These are phyloP conservation scores for Gymnodraco acuticeps DNA, from an alignment of 2,797 vertebrate genomes.

Conservation along the genomic window DNA sequence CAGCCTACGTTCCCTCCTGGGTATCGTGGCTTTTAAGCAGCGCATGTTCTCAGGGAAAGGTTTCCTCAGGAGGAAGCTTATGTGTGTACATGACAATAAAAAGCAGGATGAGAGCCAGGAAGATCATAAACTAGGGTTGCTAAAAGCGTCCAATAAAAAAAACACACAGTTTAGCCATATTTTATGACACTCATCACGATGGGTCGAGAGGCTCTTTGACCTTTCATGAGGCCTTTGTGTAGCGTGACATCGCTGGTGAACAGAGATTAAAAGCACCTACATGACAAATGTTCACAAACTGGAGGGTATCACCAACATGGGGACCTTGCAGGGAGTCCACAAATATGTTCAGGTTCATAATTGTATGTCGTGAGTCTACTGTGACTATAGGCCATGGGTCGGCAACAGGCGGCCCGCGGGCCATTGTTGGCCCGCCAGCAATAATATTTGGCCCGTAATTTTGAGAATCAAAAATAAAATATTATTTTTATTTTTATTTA, in stretches of 20 bases:
- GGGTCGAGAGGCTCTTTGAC: constrained; percentile 30
- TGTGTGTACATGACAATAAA: constrained; percentile 37
- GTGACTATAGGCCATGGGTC: no score
- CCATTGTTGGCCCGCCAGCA: no score
- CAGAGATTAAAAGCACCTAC: neutral
- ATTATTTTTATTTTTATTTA: no score
- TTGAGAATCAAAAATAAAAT: no score
- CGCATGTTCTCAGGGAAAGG: constrained; percentile 35
- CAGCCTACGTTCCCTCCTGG: constrained; percentile 22
- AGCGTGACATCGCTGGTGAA: neutral
- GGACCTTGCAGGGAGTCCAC: neutral
- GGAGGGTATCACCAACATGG: neutral
- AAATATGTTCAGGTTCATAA: no score
- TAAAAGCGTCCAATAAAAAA: constrained; percentile 58
- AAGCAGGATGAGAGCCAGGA: constrained; percentile 20
- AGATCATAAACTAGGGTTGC: constrained; percentile 33
- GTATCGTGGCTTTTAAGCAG: constrained; percentile 49
- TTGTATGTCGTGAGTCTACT: no score
- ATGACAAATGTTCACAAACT: neutral
- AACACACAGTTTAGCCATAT: constrained; percentile 9
- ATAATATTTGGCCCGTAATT: no score
- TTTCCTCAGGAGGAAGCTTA: constrained; percentile 40
- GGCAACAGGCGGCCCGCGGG: no score
- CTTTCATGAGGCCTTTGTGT: neutral
- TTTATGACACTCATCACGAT: constrained; percentile 56